Conservation (phyloP, 2,888 invertebrate genomes). For the Deilephila elpenor region DNA sequence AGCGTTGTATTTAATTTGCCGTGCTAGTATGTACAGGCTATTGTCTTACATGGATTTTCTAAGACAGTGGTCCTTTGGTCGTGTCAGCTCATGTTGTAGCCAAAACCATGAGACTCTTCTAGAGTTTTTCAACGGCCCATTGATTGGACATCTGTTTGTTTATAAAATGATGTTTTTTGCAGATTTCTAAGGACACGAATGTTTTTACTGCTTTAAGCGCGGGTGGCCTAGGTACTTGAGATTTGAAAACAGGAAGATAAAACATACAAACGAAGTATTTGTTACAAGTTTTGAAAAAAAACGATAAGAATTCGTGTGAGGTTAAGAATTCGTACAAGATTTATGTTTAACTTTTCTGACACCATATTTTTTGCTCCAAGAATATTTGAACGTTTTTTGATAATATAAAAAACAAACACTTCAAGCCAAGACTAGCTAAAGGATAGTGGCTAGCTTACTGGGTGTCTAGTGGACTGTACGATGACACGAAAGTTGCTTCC, state of each 20-base stretch:
- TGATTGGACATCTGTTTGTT: conserved; percentile 25
- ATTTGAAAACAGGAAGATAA: conserved; percentile 19
- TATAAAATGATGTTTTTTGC: conserved; percentile 10
- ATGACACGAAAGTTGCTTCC: no score
- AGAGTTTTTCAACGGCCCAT: neutral
- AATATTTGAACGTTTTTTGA: neutral
- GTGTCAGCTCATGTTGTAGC: no score
- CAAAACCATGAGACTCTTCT: no score
- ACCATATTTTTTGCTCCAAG: neutral
- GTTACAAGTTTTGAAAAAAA: conserved; percentile 19
- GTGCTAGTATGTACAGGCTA: no score
- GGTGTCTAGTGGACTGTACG: no score
- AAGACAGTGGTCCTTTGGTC: no score
- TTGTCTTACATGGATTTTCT: no score
- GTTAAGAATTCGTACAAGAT: conserved; percentile 12
- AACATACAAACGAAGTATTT: conserved; percentile 23
- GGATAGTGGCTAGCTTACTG: neutral
- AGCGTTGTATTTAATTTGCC: no score
- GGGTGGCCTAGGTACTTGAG: conserved; percentile 21
- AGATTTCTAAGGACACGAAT: conserved; percentile 19
- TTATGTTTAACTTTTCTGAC: conserved; percentile 14
- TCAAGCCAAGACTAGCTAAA: neutral
- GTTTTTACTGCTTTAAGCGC: conserved; percentile 10
- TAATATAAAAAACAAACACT: neutral
- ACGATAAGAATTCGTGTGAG: conserved; percentile 25